phyloP scores from a whole-genome alignment of 2,888 invertebrate species.

The Lithophane semibrunnea region DNA sequence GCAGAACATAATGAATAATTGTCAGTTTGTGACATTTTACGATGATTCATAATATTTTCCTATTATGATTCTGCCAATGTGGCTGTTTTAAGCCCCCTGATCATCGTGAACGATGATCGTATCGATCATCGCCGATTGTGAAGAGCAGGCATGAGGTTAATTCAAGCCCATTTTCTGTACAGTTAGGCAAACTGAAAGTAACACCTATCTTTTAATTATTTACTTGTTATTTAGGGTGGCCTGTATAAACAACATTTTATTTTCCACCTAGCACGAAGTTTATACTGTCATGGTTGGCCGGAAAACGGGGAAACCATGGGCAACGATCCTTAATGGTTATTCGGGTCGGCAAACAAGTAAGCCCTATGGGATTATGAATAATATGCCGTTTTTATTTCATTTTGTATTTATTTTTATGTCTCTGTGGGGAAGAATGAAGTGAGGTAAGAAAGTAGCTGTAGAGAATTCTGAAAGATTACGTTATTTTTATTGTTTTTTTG shows the following conservation, averaged over 20 bases:
- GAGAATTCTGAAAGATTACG: not conserved
- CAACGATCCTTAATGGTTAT: conserved; percentile 26
- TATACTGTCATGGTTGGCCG: conserved; percentile 15
- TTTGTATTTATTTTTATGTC: conserved; percentile 18
- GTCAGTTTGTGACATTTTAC: no score
- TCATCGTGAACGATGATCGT: no score
- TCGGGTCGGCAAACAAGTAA: conserved; percentile 14
- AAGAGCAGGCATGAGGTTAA: no score
- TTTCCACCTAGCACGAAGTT: conserved; percentile 1
- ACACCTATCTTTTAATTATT: not conserved
- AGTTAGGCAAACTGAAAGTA: conserved; percentile 1
- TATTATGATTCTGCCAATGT: no score
- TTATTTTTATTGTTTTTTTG: not conserved
- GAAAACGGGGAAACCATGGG: conserved; percentile 2
- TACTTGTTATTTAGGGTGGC: not conserved
- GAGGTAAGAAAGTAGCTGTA: not conserved
- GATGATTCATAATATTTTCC: no score
- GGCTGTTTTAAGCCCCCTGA: no score
- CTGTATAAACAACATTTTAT: conserved; percentile 1
- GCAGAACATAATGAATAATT: no score
- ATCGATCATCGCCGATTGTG: no score
- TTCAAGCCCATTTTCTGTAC: no score
- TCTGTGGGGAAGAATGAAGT: not conserved
- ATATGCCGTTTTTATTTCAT: not conserved
- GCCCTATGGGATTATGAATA: conserved; percentile 21